Percentiles rank a stretch among this genome's conserved stretches.
Evolutionary conservation across 2,113 vertebrate genomes (phyloP).

Genomic region (Ptychochromis oligacanthus): DNA sequence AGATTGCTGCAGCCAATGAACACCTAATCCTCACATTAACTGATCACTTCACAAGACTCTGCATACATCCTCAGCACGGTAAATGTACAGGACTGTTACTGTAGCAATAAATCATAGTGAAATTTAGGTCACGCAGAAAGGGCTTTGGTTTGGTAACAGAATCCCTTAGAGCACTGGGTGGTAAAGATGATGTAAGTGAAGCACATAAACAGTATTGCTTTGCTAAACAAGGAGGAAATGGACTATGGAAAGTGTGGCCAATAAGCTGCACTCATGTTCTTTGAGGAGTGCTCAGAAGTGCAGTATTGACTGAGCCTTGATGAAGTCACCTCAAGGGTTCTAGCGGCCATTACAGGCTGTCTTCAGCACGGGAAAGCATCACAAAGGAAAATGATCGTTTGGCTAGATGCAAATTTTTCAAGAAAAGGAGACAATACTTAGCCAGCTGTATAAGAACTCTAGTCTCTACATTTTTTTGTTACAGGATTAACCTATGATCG

Average conservation of each 20-base stretch:
- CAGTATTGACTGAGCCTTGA: constrained; percentile 2
- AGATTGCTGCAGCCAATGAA: constrained; percentile 24
- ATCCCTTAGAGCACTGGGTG: neutral
- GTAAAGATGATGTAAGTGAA: neutral
- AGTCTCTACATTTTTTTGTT: neutral
- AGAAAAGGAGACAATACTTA: neutral
- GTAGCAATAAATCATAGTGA: neutral
- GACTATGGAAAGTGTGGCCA: constrained; percentile 28
- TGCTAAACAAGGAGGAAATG: constrained; percentile 40
- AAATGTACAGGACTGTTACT: neutral
- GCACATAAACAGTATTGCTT: neutral
- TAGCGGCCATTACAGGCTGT: constrained; percentile 6
- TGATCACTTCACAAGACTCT: neutral
- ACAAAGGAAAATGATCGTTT: constrained; percentile 10
- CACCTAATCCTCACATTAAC: neutral
- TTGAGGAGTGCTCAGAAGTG: constrained; percentile 10
- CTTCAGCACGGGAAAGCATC: neutral
- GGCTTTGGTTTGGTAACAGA: constrained; percentile 7
- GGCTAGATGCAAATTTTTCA: constrained; percentile 10
- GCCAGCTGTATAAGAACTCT: neutral
- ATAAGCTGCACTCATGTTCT: constrained; percentile 51
- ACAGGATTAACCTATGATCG: neutral
- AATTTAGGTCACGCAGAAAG: constrained; percentile 3
- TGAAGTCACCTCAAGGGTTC: constrained; percentile 21
- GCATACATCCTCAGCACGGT: neutral